These are phyloP conservation scores for Conopomorpha cramerella DNA, from an alignment of 1,140 invertebrate genomes.

Conservation along the genomic window DNA sequence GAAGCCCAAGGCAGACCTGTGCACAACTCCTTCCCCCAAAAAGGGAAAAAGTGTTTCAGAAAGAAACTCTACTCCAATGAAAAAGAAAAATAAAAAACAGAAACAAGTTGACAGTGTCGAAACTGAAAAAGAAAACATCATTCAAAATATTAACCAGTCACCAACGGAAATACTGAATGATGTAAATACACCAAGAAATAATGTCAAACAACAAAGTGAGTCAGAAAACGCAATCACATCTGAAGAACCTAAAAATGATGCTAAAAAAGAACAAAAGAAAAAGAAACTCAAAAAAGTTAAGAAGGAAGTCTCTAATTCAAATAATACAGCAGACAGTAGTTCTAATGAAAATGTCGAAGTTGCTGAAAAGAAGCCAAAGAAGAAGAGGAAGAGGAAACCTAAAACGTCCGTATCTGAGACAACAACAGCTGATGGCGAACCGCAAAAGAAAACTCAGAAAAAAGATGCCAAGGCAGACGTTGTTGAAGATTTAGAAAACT, in stretches of 20 bases:
- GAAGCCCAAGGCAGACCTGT: constrained; percentile 25
- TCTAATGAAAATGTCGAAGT: constrained; percentile 7
- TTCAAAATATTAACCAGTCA: not conserved
- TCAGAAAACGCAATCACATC: no score
- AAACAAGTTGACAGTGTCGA: not conserved
- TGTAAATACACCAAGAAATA: not conserved
- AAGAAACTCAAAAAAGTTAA: constrained; percentile 13
- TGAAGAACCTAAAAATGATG: not conserved
- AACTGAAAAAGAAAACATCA: not conserved
- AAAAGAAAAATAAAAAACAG: constrained; percentile 1
- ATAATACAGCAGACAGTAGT: constrained; percentile 13
- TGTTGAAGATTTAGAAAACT: constrained; percentile 31
- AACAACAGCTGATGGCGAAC: constrained; percentile 13
- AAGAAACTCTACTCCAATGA: not conserved
- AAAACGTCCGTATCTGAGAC: constrained; percentile 10
- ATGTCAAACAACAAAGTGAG: no score
- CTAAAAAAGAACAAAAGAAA: constrained; percentile 9
- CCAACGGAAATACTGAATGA: not conserved
- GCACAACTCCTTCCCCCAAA: constrained; percentile 2
- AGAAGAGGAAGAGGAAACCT: constrained; percentile 23
- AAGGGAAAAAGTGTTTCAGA: constrained; percentile 6
- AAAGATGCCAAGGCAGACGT: constrained; percentile 26
- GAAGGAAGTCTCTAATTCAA: constrained; percentile 10
- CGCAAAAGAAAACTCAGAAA: constrained; percentile 14
- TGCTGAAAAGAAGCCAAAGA: constrained; percentile 14